These are phyloP conservation scores for Atherinomorus stipes DNA, from an alignment of 2,113 vertebrate species.

Conservation along the genomic window DNA sequence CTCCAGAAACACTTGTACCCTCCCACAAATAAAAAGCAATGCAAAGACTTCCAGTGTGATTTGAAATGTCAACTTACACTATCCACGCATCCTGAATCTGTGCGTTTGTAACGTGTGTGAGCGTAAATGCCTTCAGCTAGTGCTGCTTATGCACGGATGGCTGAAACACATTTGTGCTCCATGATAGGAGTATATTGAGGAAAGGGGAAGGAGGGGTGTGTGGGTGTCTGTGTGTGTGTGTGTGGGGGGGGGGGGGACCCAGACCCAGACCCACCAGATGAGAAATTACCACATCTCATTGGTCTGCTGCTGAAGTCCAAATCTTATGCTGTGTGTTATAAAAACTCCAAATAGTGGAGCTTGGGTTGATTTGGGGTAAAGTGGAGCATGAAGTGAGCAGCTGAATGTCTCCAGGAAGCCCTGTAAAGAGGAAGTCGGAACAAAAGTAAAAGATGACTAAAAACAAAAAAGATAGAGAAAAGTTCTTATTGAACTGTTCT, in stretches of 20 bases:
- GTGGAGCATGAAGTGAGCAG: constrained; percentile 71
- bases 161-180: constrained; percentile 52
- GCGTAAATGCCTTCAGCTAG: constrained; percentile 51
- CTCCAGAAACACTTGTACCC: constrained; percentile 12
- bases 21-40: constrained; percentile 31
- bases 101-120: constrained; percentile 39
- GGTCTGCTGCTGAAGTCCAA: constrained; percentile 55
- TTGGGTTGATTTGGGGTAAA: constrained; percentile 67
- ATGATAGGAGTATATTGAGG: constrained; percentile 63
- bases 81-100: constrained; percentile 24
- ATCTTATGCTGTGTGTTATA: constrained; percentile 54
- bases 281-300: constrained; percentile 55
- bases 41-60: constrained; percentile 16
- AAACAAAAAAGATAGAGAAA: constrained; percentile 14
- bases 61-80: constrained; percentile 54
- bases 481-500: constrained; percentile 4
- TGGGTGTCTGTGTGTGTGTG: constrained; percentile 11
- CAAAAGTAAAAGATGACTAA: not conserved
- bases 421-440: constrained; percentile 15
- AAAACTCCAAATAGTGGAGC: constrained; percentile 58
- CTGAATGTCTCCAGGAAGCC: constrained; percentile 65
- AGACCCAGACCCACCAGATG: constrained; percentile 42
- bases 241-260: constrained; percentile 46
- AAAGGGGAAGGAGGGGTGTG: too few relatives aligned
- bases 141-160: constrained; percentile 63